Percentiles rank a stretch among this genome's conserved stretches.
Conservation (phyloP, 2,888 invertebrate genomes). For the Apamea sordens region DNA sequence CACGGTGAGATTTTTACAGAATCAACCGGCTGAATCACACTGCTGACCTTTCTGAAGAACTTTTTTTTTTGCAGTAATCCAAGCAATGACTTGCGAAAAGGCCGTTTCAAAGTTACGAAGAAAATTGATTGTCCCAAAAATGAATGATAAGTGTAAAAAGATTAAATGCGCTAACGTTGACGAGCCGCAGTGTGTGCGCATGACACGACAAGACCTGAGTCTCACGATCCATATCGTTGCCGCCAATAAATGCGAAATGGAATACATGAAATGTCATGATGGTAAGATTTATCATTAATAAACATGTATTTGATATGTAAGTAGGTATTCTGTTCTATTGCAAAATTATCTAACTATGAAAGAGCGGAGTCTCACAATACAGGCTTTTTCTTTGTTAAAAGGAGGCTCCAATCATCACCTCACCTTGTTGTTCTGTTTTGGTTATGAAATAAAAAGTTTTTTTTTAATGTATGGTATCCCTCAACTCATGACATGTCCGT, state of each 20-base stretch:
- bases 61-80: slow-evolving; percentile 27
- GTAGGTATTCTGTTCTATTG: too few relatives aligned
- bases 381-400: too few relatives aligned
- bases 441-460: too few relatives aligned
- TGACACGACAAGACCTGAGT: slow-evolving; percentile 51
- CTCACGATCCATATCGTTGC: slow-evolving; percentile 61
- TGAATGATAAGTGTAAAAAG: slow-evolving; percentile 62
- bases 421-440: too few relatives aligned
- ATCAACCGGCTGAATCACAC: too few relatives aligned
- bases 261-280: slow-evolving; percentile 75
- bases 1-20: too few relatives aligned
- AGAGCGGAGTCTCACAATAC: too few relatives aligned
- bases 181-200: slow-evolving; percentile 71
- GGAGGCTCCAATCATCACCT: too few relatives aligned
- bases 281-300: slow-evolving; percentile 63
- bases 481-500: too few relatives aligned
- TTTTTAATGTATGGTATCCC: too few relatives aligned
- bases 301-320: too few relatives aligned
- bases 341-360: too few relatives aligned
- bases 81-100: slow-evolving; percentile 32
- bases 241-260: slow-evolving; percentile 77
- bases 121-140: slow-evolving; percentile 32
- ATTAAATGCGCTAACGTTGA: slow-evolving; percentile 70
- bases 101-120: slow-evolving; percentile 15
- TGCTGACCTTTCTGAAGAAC: not conserved